Evolutionary conservation across 2,797 vertebrate genomes (phyloP).

Genomic region (Geotrypetes seraphini): DNA sequence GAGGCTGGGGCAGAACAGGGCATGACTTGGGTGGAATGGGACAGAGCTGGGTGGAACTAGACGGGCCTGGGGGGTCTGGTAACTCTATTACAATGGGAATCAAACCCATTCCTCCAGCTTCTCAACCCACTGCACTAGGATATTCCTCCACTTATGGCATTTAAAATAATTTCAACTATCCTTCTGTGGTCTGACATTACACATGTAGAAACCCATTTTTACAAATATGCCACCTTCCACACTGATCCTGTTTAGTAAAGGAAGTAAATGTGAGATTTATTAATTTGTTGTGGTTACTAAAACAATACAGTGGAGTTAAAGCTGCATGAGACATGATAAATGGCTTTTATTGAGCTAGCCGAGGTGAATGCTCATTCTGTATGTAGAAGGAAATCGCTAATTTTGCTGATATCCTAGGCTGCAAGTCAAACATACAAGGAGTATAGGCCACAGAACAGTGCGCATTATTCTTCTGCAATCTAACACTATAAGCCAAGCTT

Average conservation of each 20-base stretch:
- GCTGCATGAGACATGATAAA: background rate
- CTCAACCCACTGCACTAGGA: no score
- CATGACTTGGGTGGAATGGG: no score
- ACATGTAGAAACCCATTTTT: no score
- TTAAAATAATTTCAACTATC: no score
- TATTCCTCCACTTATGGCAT: no score
- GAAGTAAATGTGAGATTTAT: background rate
- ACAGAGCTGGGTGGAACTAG: no score
- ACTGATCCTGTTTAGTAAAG: constrained; percentile 13
- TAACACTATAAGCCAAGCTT: constrained; percentile 78
- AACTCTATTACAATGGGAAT: no score
- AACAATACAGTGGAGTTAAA: no score
- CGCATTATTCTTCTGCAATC: constrained; percentile 29
- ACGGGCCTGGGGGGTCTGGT: no score
- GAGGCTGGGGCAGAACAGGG: no score
- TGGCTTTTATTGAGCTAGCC: background rate
- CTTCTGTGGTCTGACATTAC: no score
- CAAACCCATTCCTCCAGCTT: no score
- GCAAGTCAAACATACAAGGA: constrained; percentile 30
- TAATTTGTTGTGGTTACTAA: background rate
- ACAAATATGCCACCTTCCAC: constrained; percentile 6
- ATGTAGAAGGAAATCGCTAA: constrained; percentile 1
- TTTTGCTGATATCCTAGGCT: constrained; percentile 7
- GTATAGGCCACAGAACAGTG: constrained; percentile 27
- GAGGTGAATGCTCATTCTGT: background rate